Percentiles rank a stretch among this genome's conserved stretches.
phyloP scores from a whole-genome alignment of 37 sponge, comb jelly and placozoan genomes.

The Halisarca cf. caerulea region DNA sequence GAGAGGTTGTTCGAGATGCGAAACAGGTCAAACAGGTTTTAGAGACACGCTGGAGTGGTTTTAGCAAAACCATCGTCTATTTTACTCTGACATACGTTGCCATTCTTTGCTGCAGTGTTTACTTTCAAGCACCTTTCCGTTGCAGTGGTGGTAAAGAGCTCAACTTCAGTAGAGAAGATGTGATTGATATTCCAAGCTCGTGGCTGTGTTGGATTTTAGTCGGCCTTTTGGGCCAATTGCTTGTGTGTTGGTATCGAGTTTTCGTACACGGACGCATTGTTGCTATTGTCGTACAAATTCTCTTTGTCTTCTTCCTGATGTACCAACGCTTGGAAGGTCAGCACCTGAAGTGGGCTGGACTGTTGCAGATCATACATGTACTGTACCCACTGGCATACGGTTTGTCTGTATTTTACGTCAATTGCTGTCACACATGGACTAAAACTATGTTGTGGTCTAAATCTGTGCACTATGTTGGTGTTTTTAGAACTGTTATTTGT shows the following conservation, averaged over 20 bases:
- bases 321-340: background rate
- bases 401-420: background rate
- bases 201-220: background rate
- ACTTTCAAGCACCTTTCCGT: background rate
- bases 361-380: background rate
- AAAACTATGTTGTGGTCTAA: background rate
- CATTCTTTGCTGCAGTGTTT: background rate
- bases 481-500: background rate
- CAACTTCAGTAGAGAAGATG: background rate
- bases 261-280: constrained; percentile 1
- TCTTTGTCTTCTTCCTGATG: background rate
- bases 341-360: constrained; percentile 4
- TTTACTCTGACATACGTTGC: background rate
- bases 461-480: background rate
- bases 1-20: background rate
- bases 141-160: background rate
- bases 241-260: background rate
- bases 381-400: background rate
- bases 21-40: background rate
- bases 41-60: background rate
- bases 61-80: background rate
- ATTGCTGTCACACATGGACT: background rate
- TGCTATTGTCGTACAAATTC: background rate
- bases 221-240: background rate
- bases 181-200: background rate